Percentiles rank a stretch among this genome's conserved stretches.
phyloP scores from a whole-genome alignment of 2,113 vertebrate species.

The Loxodonta africana region DNA sequence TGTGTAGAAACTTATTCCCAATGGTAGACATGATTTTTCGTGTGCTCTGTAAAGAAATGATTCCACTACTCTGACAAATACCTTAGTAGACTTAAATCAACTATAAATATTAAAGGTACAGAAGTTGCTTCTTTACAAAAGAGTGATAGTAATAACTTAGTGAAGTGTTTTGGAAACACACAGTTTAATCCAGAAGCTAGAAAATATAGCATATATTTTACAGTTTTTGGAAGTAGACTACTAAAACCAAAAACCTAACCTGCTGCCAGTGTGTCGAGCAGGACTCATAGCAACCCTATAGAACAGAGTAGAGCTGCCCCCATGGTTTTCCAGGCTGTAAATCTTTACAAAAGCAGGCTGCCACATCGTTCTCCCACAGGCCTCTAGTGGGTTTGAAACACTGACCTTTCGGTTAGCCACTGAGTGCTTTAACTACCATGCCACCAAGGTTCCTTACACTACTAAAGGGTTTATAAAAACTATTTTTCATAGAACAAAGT shows the following conservation, averaged over 20 bases:
- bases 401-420: neutral
- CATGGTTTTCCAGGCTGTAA: neutral
- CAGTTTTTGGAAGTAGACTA: neutral
- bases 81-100: neutral
- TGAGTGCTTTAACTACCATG: too few species aligned
- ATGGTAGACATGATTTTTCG: neutral
- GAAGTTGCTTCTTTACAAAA: neutral
- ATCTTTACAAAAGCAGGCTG: neutral
- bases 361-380: neutral
- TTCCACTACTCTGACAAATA: neutral
- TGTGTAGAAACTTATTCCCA: neutral
- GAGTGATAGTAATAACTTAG: neutral
- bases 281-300: neutral
- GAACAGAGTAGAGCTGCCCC: neutral
- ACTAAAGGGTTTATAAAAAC: neutral
- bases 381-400: neutral
- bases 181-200: constrained; percentile 23
- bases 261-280: neutral
- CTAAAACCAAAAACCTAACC: neutral
- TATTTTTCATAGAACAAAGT: neutral
- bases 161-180: neutral
- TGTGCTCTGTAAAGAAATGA: neutral
- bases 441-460: too few species aligned
- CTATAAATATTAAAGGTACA: neutral
- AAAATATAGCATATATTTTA: neutral